phyloP scores from a whole-genome alignment of 2,888 invertebrate genomes.

The Trileptium ribeirensis region DNA sequence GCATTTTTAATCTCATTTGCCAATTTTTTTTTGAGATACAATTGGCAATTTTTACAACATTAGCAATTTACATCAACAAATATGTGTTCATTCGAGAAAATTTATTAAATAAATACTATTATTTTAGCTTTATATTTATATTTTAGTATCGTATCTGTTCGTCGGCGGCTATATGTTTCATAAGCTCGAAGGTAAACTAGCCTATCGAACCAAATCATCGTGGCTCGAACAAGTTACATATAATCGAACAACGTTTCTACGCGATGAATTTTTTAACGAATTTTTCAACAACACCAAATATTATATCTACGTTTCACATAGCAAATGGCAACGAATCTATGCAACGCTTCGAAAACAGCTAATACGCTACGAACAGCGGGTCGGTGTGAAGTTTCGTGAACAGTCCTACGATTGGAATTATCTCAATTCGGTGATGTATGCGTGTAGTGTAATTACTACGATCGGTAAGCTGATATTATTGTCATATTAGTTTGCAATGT shows the following conservation, averaged over 20 bases:
- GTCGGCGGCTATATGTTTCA: not conserved
- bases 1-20: not conserved
- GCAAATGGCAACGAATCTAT: not conserved
- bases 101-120: no score
- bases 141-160: not conserved
- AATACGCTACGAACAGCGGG: not conserved
- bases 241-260: not conserved
- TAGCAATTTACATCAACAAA: not conserved
- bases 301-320: not conserved
- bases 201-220: not conserved
- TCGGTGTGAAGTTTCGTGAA: not conserved
- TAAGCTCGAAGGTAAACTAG: not conserved
- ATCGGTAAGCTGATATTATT: no score
- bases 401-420: slow-evolving; percentile 7
- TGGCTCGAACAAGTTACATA: not conserved
- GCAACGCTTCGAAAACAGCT: not conserved
- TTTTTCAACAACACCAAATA: slow-evolving; percentile 7
- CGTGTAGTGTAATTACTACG: slow-evolving; percentile 7
- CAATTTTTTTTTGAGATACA: not conserved
- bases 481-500: no score
- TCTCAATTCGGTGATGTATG: not conserved
- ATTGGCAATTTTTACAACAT: not conserved
- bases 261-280: not conserved
- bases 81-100: no score
- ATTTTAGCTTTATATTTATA: no score